These are phyloP conservation scores for Pseudomyrmex concolor DNA, from an alignment of 1,140 invertebrate genomes.

Conservation along the genomic window DNA sequence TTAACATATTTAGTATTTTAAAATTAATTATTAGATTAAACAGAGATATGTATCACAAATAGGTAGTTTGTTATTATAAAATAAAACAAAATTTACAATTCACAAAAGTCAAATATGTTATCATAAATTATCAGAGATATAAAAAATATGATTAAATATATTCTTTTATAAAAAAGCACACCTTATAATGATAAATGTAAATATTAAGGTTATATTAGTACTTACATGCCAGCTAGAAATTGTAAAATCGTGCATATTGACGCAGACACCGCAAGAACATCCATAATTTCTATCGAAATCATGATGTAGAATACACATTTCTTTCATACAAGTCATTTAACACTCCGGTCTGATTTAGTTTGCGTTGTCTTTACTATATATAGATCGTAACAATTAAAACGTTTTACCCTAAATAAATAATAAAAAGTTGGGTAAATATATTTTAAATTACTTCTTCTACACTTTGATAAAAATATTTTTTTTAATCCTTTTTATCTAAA, in stretches of 20 bases:
- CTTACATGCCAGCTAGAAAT: constrained; percentile 89
- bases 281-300: constrained; percentile 55
- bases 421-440: too few relatives aligned
- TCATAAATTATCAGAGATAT: constrained; percentile 22
- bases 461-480: too few relatives aligned
- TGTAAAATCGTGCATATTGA: constrained; percentile 89
- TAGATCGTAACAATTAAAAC: too few relatives aligned
- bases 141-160: constrained; percentile 45
- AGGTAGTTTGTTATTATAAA: too few relatives aligned
- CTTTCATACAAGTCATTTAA: constrained; percentile 10
- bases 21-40: constrained; percentile 12
- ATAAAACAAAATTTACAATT: background rate
- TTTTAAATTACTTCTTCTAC: too few relatives aligned
- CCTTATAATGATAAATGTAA: background rate
- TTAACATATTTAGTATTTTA: constrained; percentile 63
- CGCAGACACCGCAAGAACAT: constrained; percentile 86
- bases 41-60: background rate
- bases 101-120: constrained; percentile 7
- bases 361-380: background rate
- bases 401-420: too few relatives aligned
- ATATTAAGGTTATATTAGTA: constrained; percentile 56
- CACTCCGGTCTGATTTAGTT: background rate
- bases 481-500: too few relatives aligned
- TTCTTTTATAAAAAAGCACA: background rate
- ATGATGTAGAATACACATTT: constrained; percentile 58